phyloP scores from a whole-genome alignment of 2,888 invertebrate genomes.

The Polyploca ridens region DNA sequence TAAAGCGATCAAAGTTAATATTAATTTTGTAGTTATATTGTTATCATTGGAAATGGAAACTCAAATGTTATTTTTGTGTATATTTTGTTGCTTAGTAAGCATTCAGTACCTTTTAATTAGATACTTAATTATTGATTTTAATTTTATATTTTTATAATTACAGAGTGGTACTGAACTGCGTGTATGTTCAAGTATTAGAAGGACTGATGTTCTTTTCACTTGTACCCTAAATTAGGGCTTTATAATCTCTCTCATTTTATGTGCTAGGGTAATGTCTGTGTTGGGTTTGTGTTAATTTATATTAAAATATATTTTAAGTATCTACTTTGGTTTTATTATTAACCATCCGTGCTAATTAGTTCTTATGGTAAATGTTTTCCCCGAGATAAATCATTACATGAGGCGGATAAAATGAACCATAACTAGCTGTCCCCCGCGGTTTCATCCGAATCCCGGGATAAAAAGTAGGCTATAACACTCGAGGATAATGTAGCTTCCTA shows the following conservation, averaged over 20 bases:
- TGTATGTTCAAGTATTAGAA: conserved; percentile 78
- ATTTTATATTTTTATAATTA: conserved; percentile 9
- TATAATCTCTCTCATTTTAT: conserved; percentile 75
- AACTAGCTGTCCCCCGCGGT: too few species aligned
- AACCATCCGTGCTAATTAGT: conserved; percentile 1
- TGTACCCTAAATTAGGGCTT: conserved; percentile 85
- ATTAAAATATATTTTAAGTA: conserved; percentile 80
- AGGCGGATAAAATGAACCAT: too few species aligned
- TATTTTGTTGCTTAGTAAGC: conserved; percentile 9
- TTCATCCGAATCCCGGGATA: too few species aligned
- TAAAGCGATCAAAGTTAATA: not conserved
- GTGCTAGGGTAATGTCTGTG: conserved; percentile 77
- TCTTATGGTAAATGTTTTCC: too few species aligned
- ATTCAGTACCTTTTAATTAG: conserved; percentile 36
- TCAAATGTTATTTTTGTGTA: conserved; percentile 5
- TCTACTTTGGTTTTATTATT: conserved; percentile 24
- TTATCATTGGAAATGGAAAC: not conserved
- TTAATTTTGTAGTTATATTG: not conserved
- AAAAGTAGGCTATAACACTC: too few species aligned
- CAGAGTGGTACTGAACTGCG: conserved; percentile 45
- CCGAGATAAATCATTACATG: too few species aligned
- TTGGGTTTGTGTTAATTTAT: conserved; percentile 84
- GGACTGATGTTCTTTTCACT: conserved; percentile 81
- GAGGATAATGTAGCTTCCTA: too few species aligned
- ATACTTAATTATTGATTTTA: conserved; percentile 19